Evolutionary conservation across 30 jellyfish, hydroid and myxozoan genomes (phyloP), one percentile per base, ranked within the genome.

Genomic region (Clytia hemisphaerica): DNA sequence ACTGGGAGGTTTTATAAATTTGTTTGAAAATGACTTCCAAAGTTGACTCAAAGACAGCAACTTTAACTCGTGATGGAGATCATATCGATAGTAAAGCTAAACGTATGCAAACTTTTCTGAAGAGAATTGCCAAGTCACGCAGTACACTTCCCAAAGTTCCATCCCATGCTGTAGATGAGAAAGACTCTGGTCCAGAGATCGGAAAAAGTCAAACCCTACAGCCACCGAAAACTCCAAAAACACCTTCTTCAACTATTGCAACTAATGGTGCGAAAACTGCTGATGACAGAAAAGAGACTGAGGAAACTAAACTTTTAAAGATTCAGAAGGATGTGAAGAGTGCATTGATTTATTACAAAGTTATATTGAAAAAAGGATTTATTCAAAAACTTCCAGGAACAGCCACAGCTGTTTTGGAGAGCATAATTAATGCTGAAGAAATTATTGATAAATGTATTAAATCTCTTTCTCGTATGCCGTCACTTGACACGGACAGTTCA

Each of bases 301-400:
- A 80, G 50, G 93, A 80, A 59, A 82, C 83, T n/a, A 62, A 61
- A 59, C 83, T 89, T 15, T 61, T 50, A 25, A 91, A 93, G 30
- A 76, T 61, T 64, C 85, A 89, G 51, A 89, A 81, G 61, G 98
- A 89, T 47, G 92, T 89, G n/a, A 80, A 89, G 45, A 89, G 98
- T 89, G 98, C 98, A 48, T 68, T 89, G 66, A 93, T 83, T 58
- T 89, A 89, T 71, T 89, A 89, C 73, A 89, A 89, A 66, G 98
- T 82, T 24, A 89, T 89, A 42, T 81, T 89, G 37, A 80, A 81
- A 44, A 89, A 80, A 51, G 90, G 94, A 5, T 72, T 89, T 67
- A 68, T 76, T 31, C 94, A 89, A 63, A 89, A 89, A 67, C 67
- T 89, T 37, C 98, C 98, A 4, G 98, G 98, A 22, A 89, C 98